Conservation (phyloP, 2,888 invertebrate genomes). For the Archaeoteleia sp. region DNA sequence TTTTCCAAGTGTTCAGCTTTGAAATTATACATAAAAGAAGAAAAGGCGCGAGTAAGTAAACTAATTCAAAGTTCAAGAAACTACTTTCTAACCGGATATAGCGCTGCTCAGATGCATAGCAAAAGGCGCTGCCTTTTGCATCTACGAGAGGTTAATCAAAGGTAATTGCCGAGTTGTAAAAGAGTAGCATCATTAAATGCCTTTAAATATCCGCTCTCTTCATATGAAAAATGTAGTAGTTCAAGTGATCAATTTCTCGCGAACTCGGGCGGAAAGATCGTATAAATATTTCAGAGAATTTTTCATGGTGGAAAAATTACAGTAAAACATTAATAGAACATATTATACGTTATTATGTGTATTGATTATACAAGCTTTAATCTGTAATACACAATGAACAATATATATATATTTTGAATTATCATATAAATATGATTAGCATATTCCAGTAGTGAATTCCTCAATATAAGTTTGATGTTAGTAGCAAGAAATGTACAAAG, state of each 20-base stretch:
- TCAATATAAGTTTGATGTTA: too few relatives aligned
- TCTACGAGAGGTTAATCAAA: constrained; percentile 9
- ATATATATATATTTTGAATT: too few relatives aligned
- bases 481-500: too few relatives aligned
- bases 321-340: too few relatives aligned
- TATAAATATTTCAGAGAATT: constrained; percentile 15
- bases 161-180: constrained; percentile 4
- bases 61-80: constrained; percentile 22
- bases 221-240: background rate
- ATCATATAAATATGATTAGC: too few relatives aligned
- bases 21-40: background rate
- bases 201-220: constrained; percentile 6
- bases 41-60: constrained; percentile 6
- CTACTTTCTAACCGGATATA: background rate
- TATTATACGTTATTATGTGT: too few relatives aligned
- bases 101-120: background rate
- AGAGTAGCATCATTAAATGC: constrained; percentile 12
- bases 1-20: background rate
- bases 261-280: background rate
- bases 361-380: too few relatives aligned
- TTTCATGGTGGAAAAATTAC: too few relatives aligned
- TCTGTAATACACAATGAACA: too few relatives aligned
- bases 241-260: constrained; percentile 12
- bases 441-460: too few relatives aligned
- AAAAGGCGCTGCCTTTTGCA: background rate